Evolutionary conservation across 2,888 invertebrate genomes (phyloP), one percentile per base, ranked within the genome.

Genomic region (Lithodes maja): DNA sequence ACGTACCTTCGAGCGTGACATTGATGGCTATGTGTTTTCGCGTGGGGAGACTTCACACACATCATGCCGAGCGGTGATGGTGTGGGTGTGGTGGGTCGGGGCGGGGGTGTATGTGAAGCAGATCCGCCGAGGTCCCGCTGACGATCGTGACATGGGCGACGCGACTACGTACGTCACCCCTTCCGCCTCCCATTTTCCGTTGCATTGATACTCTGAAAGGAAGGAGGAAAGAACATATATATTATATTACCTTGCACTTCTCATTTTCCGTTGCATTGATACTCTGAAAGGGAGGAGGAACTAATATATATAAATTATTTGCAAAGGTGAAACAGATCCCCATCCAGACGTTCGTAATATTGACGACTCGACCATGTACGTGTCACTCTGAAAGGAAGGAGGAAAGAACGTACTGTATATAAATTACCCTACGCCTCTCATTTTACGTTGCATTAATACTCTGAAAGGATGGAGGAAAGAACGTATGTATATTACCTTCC

Each of bases 91-190:
- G 68, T 88, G 89, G 2, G 88, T 55, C 33, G 85, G 3, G 2
- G 33, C 83, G 61, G 74, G 61, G 53, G 75, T 90, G 90, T 91
- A 91, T 75, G 91, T 87, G 81, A 91, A 91, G 71, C 91, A 91
- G 15, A 91, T 88, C 5, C 90, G 77, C 9, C 88, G 85, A 0
- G 91, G 91, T 7, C 84, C 54, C 3, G 79, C 88, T 1, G 88
- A 91, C 15, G 88, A 85, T 9, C 90, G 88, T 5, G 90, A 85
- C 52, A 86, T 84, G 33, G 91, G 91, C 0, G 92, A 91, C 2
- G 92, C 92, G 33, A 92, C 92, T 54, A 92, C 92, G 90, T 92
- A 92, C 78, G 92, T 92, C 74, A 90, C 91, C n/a, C 86, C 86
- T 55, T 86, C 86, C 7, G 80, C 68, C 80, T 80, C 61, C 86